Evolutionary conservation across 2,888 invertebrate species (phyloP).

Genomic region (Reticulitermes lucifugus): DNA sequence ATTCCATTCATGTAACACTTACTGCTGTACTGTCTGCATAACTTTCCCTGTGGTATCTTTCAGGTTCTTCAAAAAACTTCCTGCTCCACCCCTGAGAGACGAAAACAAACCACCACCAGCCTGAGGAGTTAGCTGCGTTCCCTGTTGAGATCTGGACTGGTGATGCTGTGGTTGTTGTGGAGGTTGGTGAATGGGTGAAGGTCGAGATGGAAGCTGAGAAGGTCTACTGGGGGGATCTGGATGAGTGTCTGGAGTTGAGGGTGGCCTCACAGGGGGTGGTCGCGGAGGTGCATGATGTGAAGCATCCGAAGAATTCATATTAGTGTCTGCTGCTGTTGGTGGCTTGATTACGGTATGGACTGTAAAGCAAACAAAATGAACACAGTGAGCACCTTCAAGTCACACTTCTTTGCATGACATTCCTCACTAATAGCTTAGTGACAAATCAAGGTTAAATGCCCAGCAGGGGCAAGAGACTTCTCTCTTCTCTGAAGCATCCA

Average conservation of each 20-base stretch:
- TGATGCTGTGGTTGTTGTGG: constrained; percentile 49
- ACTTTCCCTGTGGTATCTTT: constrained; percentile 97
- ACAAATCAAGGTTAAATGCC: no score
- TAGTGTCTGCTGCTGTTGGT: constrained; percentile 27
- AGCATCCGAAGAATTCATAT: constrained; percentile 54
- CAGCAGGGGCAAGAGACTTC: no score
- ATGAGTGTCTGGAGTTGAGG: background rate
- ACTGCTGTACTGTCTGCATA: constrained; percentile 96
- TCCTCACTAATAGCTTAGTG: no score
- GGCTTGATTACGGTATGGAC: background rate
- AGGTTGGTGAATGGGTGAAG: constrained; percentile 57
- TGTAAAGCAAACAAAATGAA: background rate
- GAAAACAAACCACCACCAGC: constrained; percentile 76
- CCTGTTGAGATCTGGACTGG: constrained; percentile 34
- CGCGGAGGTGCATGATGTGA: constrained; percentile 61
- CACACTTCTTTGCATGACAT: no score
- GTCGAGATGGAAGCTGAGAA: constrained; percentile 56
- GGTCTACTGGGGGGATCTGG: constrained; percentile 57
- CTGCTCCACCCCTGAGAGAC: constrained; percentile 92
- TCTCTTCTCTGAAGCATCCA: no score
- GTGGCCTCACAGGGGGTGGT: constrained; percentile 57
- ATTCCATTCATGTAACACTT: constrained; percentile 61
- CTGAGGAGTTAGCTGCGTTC: background rate
- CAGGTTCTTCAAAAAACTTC: constrained; percentile 91
- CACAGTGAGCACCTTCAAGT: no score